Evolutionary conservation across 2,888 invertebrate species (phyloP), one percentile per base, ranked within the genome.

Genomic region (Lasioglossum morio): DNA sequence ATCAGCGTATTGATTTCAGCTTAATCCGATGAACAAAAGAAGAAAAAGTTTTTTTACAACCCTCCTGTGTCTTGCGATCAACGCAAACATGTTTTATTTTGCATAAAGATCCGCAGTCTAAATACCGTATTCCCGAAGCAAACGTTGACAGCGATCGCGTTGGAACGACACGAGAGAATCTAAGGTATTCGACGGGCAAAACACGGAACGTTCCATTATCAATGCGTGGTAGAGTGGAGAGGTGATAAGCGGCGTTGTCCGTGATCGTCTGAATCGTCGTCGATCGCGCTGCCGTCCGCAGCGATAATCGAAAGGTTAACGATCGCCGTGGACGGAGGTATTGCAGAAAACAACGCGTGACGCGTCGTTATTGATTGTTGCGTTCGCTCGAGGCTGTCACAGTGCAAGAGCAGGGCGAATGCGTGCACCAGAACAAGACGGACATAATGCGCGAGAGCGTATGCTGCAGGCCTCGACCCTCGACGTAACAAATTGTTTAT

Each of bases 401-500:
- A 43, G 77, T 43, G 66, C 69, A 79, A 72, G 79, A 37, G 79
- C 79, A 12, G 79, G 19, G 23, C 48, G 30, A 43, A 27, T 66
- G 70, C 69, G 78, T 66, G 66, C 60, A 40, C 27, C 76, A 63
- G 77, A 79, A 77, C 73, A 86, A 90, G 89, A 90, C 57, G 80
- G 76, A 72, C 88, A 89, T 78, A 85, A 82, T 76, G 87, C 43
- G 81, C 79, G 87, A 74, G 77, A 87, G 82, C 87, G 83, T 86
- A 88, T 79, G 85, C 87, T 60, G 81, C 79, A 77, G 76, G 82
- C 75, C 57, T 82, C 87, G 84, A 90, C 90, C 91, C 91, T 86
- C 84, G 86, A 88, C 88, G 91, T 91, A 93, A 93, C 92, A 93
- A 94, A 94, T 93, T 93, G 93, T 92, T 93, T 93, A 93, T 93